phyloP scores from a whole-genome alignment of 2,888 invertebrate genomes.

The Nomada ruficornis region DNA sequence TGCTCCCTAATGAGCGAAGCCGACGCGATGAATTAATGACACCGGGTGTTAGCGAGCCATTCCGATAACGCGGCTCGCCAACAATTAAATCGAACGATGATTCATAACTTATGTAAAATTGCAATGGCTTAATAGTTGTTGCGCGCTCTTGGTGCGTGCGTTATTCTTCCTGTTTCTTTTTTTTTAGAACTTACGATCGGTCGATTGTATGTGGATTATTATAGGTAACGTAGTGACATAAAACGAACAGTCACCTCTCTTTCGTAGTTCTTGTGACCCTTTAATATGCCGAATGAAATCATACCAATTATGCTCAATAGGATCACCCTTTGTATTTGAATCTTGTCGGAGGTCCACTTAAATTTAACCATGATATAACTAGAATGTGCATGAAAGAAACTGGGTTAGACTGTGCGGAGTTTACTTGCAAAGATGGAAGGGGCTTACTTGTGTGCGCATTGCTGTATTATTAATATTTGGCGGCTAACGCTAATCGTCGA shows the following conservation, averaged over 20 bases:
- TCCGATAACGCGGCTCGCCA: slow-evolving; percentile 31
- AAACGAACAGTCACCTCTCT: slow-evolving; percentile 50
- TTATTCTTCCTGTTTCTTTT: background rate
- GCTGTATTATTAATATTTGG: background rate
- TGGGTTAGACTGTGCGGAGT: background rate
- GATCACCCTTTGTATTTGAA: slow-evolving; percentile 65
- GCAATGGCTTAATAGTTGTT: background rate
- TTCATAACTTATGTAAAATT: slow-evolving; percentile 31
- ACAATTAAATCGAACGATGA: slow-evolving; percentile 52
- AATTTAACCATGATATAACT: slow-evolving; percentile 58
- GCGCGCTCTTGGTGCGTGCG: background rate
- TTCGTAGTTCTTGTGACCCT: slow-evolving; percentile 69
- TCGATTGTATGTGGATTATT: background rate
- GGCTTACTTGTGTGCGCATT: slow-evolving; percentile 15
- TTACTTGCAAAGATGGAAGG: background rate
- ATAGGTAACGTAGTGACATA: background rate
- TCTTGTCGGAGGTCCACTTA: slow-evolving; percentile 48
- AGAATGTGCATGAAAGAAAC: background rate
- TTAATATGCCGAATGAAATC: slow-evolving; percentile 67
- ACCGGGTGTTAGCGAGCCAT: slow-evolving; percentile 44
- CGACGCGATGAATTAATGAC: slow-evolving; percentile 65
- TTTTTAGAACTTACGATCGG: background rate
- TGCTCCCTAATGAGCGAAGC: slow-evolving; percentile 58
- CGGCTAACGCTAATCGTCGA: too few relatives aligned
- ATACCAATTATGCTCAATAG: slow-evolving; percentile 64